These are phyloP conservation scores for Delia radicum DNA, from an alignment of 1,140 invertebrate species.

Conservation along the genomic window DNA sequence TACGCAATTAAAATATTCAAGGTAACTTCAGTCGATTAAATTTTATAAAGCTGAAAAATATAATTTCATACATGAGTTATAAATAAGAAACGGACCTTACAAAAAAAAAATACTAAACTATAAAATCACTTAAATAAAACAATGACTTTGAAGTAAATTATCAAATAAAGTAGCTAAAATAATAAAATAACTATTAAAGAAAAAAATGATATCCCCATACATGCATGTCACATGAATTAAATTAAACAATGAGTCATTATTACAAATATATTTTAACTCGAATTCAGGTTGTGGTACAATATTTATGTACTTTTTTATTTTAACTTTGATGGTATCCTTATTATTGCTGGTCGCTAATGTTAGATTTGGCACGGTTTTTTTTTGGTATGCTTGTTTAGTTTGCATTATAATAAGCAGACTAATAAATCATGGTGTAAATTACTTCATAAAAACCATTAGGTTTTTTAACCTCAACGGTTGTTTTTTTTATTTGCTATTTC, in stretches of 20 bases:
- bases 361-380: background rate
- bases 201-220: background rate
- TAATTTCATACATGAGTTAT: too few relatives aligned
- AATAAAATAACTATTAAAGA: background rate
- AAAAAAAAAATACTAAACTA: background rate
- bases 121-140: background rate
- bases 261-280: background rate
- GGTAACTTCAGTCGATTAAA: too few relatives aligned
- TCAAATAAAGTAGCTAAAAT: background rate
- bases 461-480: background rate
- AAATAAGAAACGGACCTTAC: too few relatives aligned
- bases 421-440: slow-evolving; percentile 3
- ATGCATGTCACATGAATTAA: background rate
- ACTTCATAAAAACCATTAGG: background rate
- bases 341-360: background rate
- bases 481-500: background rate
- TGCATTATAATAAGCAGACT: background rate
- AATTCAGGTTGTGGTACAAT: background rate
- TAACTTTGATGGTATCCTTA: too few relatives aligned
- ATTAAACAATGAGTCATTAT: slow-evolving; percentile 2
- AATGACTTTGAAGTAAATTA: background rate
- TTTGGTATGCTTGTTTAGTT: background rate
- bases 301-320: too few relatives aligned
- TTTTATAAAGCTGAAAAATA: too few relatives aligned
- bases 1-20: too few relatives aligned